These are phyloP conservation scores for Phocides pigmalion DNA, from an alignment of 1,140 invertebrate species.

Conservation along the genomic window DNA sequence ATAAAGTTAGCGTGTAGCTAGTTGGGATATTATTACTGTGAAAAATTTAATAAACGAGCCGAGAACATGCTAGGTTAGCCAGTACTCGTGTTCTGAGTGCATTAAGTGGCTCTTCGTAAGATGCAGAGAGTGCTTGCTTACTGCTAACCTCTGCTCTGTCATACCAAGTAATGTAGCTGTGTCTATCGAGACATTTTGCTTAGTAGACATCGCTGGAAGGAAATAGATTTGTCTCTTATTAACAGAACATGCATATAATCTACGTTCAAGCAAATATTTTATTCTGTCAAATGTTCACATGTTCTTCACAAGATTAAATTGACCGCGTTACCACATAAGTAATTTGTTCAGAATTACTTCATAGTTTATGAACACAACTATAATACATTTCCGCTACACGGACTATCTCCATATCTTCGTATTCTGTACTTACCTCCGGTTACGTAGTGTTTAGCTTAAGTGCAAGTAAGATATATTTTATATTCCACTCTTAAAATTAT, in stretches of 20 bases:
- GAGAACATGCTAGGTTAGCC: constrained; percentile 25
- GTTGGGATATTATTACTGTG: background rate
- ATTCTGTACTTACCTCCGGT: too few species aligned
- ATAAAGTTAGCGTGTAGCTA: background rate
- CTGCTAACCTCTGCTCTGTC: constrained; percentile 7
- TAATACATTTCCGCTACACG: constrained; percentile 6
- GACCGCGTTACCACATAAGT: background rate
- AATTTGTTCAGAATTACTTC: constrained; percentile 1
- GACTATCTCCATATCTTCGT: constrained; percentile 20
- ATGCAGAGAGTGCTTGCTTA: constrained; percentile 19
- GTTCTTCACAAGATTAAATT: background rate
- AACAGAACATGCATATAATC: background rate
- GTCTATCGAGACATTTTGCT: background rate
- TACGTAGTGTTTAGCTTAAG: too few species aligned
- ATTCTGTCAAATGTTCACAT: background rate
- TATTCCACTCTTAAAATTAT: background rate
- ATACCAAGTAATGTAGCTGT: background rate
- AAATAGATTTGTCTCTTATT: constrained; percentile 4
- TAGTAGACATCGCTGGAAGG: background rate
- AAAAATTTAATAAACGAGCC: constrained; percentile 23
- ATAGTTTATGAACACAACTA: constrained; percentile 5
- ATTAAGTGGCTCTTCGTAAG: constrained; percentile 27
- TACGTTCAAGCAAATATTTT: background rate
- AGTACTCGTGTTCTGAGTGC: constrained; percentile 23
- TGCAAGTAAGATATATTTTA: too few species aligned